These are phyloP conservation scores for Pangasius krempfi DNA, from an alignment of 2,797 vertebrate genomes.

Conservation along the genomic window DNA sequence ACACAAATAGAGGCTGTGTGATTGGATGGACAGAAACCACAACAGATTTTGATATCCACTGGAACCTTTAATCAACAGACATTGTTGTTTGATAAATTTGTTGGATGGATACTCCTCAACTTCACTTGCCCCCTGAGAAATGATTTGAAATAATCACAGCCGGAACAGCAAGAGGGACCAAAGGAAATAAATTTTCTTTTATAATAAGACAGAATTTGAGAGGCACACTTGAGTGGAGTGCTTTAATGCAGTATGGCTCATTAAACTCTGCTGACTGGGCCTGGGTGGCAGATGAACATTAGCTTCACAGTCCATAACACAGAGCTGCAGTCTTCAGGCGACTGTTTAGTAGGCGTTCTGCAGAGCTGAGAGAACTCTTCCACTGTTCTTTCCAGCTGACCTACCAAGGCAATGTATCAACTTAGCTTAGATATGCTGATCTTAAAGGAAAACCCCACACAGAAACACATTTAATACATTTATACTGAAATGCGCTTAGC, in stretches of 20 bases:
- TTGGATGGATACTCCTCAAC: constrained; percentile 43
- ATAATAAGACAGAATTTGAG: constrained; percentile 60
- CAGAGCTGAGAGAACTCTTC: constrained; percentile 42
- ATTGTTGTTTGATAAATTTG: constrained; percentile 42
- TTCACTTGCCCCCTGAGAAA: constrained; percentile 39
- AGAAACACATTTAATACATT: background rate
- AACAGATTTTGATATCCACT: constrained; percentile 45
- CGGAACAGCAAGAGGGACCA: constrained; percentile 40
- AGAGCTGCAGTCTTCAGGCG: constrained; percentile 33
- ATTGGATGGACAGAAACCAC: background rate
- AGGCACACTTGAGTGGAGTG: constrained; percentile 57
- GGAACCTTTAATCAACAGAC: constrained; percentile 37
- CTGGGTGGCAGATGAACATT: constrained; percentile 78
- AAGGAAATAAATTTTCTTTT: constrained; percentile 58
- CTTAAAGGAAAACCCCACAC: constrained; percentile 15
- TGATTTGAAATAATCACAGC: constrained; percentile 43
- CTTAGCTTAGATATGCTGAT: constrained; percentile 31
- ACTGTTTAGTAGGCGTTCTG: constrained; percentile 26
- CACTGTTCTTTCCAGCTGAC: constrained; percentile 38
- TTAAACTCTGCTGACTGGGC: constrained; percentile 69
- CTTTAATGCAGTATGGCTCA: constrained; percentile 67
- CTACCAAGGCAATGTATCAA: constrained; percentile 36
- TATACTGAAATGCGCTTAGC: background rate
- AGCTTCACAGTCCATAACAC: constrained; percentile 81
- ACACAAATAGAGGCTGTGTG: background rate